Evolutionary conservation across 2,888 invertebrate species (phyloP).

Genomic region (Philonicus albiceps): DNA sequence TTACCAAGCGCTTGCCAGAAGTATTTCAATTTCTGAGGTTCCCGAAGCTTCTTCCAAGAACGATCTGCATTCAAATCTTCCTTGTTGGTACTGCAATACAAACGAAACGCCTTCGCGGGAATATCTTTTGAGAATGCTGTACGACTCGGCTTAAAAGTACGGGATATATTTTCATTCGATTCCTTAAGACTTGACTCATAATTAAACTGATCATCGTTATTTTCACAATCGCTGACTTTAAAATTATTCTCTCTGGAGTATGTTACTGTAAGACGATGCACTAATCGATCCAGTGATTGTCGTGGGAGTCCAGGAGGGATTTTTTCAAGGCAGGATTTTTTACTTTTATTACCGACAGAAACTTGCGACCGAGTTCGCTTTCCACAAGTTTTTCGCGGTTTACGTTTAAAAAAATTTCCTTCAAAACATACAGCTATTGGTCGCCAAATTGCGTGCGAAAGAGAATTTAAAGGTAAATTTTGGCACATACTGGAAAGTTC

Average conservation of each 20-base stretch:
- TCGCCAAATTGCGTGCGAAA: background rate
- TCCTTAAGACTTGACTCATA: background rate
- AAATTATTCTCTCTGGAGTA: background rate
- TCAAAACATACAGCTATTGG: background rate
- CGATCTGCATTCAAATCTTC: background rate
- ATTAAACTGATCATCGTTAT: background rate
- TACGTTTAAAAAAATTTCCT: background rate
- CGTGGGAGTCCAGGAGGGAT: background rate
- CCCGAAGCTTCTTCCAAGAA: background rate
- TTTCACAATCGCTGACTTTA: background rate
- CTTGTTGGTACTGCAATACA: background rate
- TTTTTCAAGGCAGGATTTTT: background rate
- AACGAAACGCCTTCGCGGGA: background rate
- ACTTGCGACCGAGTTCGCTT: background rate
- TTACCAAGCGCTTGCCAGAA: background rate
- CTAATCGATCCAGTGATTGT: background rate
- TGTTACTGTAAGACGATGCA: background rate
- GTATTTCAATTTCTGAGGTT: background rate
- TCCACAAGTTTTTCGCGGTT: background rate
- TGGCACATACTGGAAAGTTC: background rate
- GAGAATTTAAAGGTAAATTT: background rate
- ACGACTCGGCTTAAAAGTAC: background rate
- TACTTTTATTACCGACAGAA: background rate
- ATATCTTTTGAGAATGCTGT: background rate
- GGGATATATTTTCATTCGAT: background rate